phyloP scores from a whole-genome alignment of 2,797 vertebrate species.

The Tauraco hartlaubi region DNA sequence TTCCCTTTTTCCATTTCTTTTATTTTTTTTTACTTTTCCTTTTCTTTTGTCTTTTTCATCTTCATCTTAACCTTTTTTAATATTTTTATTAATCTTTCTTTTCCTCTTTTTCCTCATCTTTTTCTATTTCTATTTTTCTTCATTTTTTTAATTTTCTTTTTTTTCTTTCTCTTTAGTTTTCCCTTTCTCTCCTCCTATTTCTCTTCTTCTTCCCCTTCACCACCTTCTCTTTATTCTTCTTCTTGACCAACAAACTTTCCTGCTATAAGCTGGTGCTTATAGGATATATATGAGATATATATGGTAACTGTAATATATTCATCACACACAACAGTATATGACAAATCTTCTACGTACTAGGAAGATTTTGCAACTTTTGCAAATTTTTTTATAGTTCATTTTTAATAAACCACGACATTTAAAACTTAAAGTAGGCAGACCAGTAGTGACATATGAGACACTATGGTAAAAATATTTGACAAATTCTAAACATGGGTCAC shows the following conservation, averaged over 20 bases:
- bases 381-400: background rate
- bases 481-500: background rate
- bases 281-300: background rate
- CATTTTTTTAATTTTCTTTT: background rate
- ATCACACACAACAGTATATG: background rate
- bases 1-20: too few species aligned
- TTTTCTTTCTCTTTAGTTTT: background rate
- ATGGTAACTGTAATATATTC: background rate
- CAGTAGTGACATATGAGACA: background rate
- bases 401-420: background rate
- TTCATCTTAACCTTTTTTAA: too few species aligned
- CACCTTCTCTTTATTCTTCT: background rate
- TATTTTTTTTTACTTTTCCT: too few species aligned
- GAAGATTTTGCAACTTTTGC: background rate
- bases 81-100: background rate
- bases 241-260: background rate
- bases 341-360: background rate
- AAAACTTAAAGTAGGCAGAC: background rate
- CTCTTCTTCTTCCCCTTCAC: too few species aligned
- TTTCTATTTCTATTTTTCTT: background rate
- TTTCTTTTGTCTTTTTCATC: background rate
- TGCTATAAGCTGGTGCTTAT: background rate
- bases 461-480: background rate
- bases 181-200: background rate
- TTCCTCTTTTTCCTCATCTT: too few species aligned